A percentile compares a stretch with the other conserved stretches of the same genome.
These are phyloP conservation scores for Crocuta crocuta DNA, from an alignment of 2,113 vertebrate genomes.

Conservation along the genomic window DNA sequence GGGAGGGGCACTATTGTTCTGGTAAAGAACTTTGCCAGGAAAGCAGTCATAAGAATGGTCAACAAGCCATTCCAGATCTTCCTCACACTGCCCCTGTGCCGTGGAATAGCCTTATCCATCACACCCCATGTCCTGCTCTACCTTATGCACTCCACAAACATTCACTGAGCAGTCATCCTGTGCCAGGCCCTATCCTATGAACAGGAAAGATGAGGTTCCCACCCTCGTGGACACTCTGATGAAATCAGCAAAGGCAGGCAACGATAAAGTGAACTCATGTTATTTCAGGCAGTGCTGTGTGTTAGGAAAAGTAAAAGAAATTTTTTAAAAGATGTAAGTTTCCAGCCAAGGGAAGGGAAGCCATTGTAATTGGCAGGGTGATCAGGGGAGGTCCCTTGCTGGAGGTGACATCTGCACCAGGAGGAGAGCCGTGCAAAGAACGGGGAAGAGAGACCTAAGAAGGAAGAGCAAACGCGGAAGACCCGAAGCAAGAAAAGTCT, in stretches of 20 bases:
- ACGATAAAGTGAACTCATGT: not conserved
- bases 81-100: not conserved
- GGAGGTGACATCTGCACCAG: not conserved
- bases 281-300: not conserved
- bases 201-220: not conserved
- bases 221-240: not conserved
- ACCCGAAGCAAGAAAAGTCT: not conserved
- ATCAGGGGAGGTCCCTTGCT: not conserved
- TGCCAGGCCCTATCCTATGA: not conserved
- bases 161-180: not conserved
- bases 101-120: not conserved
- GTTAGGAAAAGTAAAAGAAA: not conserved
- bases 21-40: not conserved
- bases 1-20: not conserved
- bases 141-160: not conserved
- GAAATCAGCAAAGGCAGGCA: not conserved
- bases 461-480: not conserved
- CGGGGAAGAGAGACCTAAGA: not conserved
- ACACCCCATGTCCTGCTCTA: not conserved
- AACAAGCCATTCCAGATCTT: not conserved
- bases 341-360: not conserved
- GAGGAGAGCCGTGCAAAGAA: not conserved
- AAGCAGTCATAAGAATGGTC: not conserved
- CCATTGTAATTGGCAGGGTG: rapidly evolving
- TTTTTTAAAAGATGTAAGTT: not conserved